These are phyloP conservation scores for Apodemus speciosus DNA, from an alignment of 2,113 vertebrate species.

Conservation along the genomic window DNA sequence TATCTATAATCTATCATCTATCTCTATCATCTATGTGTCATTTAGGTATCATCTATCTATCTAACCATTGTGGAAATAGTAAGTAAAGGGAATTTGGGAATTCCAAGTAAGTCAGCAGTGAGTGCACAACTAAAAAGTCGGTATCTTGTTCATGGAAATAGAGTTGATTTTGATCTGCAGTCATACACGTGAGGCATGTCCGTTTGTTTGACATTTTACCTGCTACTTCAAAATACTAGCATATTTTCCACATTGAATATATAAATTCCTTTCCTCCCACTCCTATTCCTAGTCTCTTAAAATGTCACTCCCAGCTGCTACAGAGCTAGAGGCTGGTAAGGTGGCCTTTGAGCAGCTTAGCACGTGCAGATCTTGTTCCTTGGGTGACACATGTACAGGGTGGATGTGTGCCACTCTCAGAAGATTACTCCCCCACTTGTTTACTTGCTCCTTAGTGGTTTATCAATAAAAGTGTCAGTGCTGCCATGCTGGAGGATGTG, in stretches of 20 bases:
- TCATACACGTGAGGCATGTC: not conserved
- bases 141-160: not conserved
- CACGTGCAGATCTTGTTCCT: not conserved
- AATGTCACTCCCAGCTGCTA: slow-evolving; percentile 18
- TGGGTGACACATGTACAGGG: not conserved
- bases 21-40: not conserved
- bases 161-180: not conserved
- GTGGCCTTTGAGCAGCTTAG: not conserved
- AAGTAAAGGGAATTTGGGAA: not conserved
- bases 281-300: slow-evolving; percentile 45
- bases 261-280: slow-evolving; percentile 31
- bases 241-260: slow-evolving; percentile 55
- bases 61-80: not conserved
- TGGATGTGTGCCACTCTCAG: not conserved
- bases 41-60: not conserved
- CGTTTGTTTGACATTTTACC: not conserved
- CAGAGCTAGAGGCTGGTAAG: not conserved
- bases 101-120: not conserved
- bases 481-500: slow-evolving; percentile 37
- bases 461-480: slow-evolving; percentile 28
- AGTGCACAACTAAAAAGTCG: not conserved
- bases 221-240: slow-evolving; percentile 10
- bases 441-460: slow-evolving; percentile 20
- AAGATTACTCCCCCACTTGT: not conserved
- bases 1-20: not conserved